Evolutionary conservation across 2,888 invertebrate genomes (phyloP), one percentile per base, ranked within the genome.

Genomic region (Platynereis dumerilii): DNA sequence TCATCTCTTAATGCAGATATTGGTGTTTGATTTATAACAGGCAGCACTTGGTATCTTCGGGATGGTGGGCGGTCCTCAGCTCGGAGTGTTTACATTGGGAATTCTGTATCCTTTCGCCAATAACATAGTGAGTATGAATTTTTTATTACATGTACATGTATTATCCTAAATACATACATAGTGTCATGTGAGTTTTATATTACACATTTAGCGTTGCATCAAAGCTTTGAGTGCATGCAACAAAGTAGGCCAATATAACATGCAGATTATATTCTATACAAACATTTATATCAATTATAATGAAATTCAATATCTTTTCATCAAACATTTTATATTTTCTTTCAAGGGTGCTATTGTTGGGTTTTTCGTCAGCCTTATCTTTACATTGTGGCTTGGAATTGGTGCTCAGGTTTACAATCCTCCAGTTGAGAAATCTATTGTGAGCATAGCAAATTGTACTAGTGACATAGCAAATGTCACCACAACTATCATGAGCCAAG

Each of bases 351-450:
- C 89, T 0, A 85, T 91, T 12, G 76, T 86, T 17, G 93, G 91
- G 0, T 83, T 92, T 1, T 57, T 89, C 0, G 76, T 85, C 5
- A 90, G 92, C 0, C 86, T 94, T 67, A 84, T 86, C 0, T 78
- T 92, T 60, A 89, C 91, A 1, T 86, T 93, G 53, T 93, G 92
- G 92, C 90, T 94, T 72, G 93, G 92, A 60, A 92, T 95, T 80
- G 93, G 93, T 0, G 88, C 89, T 3, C 90, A 86, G 90, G 56
- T 92, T 15, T 72, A 76, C 60, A 75, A 76, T 59, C 76, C 75
- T 24, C 20, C 56, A 2, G 42, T 39, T 10, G 44, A 27, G 22
- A 28, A 34, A 22, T 45, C 60, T 17, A 60, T 64, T 5, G n/a
- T 65, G 27, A 28, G 28, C 26, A 63, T 57, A 20, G 39, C 45